Base-by-base conservation (phyloP, 2,113 vertebrate species). In the Chauna torquata region DNA sequence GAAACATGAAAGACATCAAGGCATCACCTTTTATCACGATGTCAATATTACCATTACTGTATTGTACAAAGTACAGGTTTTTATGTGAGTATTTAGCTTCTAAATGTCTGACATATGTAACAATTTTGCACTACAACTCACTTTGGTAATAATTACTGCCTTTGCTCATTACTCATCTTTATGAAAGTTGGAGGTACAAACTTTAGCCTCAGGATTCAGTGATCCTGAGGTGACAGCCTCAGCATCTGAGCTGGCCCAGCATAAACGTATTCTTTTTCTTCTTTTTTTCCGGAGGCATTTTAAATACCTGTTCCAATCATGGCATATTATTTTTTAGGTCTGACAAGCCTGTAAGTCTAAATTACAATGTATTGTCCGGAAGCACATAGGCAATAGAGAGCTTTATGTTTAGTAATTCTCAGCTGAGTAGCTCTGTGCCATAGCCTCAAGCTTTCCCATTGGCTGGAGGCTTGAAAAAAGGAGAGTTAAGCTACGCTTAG, bases 391-490 rank as follows among this genome's bases (percentile, higher is more conserved):
- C 45, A 68, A 25, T 44, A n/a, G 15, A 61, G 27, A 85, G 25
- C 8, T 62, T 75, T 62, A 49, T 28, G 30, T 4, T 61, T 45
- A 71, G 34, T 71, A 54, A 23, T 88, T 92, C 82, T 86, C 58
- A 80, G 8, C 23, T 45, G 42, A 24, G 11, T 38, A 71, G 18
- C 15, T 68, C 27, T 45, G 11, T 79, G 57, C 42, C 12, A 3
- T 58, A 84, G 58, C 42, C 0, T 0, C 49, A 45, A 52, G 57
- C 52, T 34, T 62, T 54, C 17, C 6, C 9, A 8, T 11, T 58
- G 45, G 44, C 36, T 62, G n/a, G 30, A 79, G 66, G 12, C 34
- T 64, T 40, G 17, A 14, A 54, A 55, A 47, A 44, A n/a, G 8
- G 4, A 23, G 7, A 34, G 3, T 54, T 40, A 62, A 32, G n/a